These are phyloP conservation scores for Eulacestoma nigropectus DNA, from an alignment of 2,113 vertebrate species.

Conservation along the genomic window DNA sequence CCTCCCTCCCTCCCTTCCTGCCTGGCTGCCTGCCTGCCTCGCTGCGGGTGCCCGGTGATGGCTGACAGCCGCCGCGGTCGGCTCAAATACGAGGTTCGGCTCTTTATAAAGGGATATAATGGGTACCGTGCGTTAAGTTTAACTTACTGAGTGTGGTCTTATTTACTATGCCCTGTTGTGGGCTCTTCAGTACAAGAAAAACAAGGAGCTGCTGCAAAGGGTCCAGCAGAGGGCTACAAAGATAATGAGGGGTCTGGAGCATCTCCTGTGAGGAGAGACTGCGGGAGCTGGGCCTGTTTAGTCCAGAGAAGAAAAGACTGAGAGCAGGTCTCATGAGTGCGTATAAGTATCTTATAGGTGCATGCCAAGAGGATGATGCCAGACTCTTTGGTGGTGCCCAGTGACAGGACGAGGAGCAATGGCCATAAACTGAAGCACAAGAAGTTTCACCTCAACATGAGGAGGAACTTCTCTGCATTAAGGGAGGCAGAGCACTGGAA, in stretches of 20 bases:
- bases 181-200: background rate
- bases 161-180: background rate
- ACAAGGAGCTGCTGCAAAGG: background rate
- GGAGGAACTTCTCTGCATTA: background rate
- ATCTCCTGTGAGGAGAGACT: background rate
- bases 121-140: background rate
- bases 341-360: background rate
- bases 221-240: background rate
- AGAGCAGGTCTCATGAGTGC: background rate
- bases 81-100: no score
- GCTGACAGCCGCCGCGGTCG: background rate
- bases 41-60: no score
- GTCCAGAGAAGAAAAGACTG: background rate
- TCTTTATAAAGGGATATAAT: rapidly evolving
- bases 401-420: background rate
- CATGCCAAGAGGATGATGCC: background rate
- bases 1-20: no score
- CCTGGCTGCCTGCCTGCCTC: no score
- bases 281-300: background rate
- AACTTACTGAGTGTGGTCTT: rapidly evolving
- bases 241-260: background rate
- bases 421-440: background rate
- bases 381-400: background rate
- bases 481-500: background rate
- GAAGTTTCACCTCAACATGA: background rate